Evolutionary conservation across 35 echinoderm and acorn worm species (phyloP), one percentile per base, ranked within the genome.

Genomic region (Nesometra sesokonis): DNA sequence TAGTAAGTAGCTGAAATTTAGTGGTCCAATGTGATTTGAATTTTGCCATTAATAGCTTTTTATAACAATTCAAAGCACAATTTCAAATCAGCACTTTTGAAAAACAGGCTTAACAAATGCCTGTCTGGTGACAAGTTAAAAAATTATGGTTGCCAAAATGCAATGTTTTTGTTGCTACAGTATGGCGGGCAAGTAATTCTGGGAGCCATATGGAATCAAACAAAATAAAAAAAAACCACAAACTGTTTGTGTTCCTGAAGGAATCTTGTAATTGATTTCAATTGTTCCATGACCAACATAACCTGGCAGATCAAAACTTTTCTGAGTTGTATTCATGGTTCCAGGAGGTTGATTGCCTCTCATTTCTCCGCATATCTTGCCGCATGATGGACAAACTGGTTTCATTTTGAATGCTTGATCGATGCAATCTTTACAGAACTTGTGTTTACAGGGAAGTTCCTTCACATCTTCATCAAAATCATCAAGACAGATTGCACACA

Each of bases 291-390:
- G 5, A 21, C 84, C 46, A 67, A 47, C 40, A 57, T 86, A 82
- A 15, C 84, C 89, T 2, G 89, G 84, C 19, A 90, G 84, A 37
- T 79, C 43, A 17, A 0, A 31, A 27, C 34, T 86, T 31, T 37
- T 32, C 11, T 35, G 23, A 8, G 30, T 80, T 36, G 0, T 30
- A 80, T 27, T 67, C 89, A 90, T 90, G 4, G 36, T 81, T 39
- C 89, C 89, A 17, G 3, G 21, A 47, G 89, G 89, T 36, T 90
- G 89, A 52, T 90, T 86, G 0, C 89, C 89, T 86, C 47, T 90
- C 40, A 85, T 85, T 46, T 9, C 27, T 47, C 83, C 0, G 29
- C 78, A 85, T 19, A 80, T 30, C 36, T 46, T 77, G n/a, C 84
- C 29, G 34, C 89, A 90, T 8, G 85, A 3, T 31, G 89, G 89